These are phyloP conservation scores for Dusona sp. DNA, from an alignment of 2,888 invertebrate genomes.

Conservation along the genomic window DNA sequence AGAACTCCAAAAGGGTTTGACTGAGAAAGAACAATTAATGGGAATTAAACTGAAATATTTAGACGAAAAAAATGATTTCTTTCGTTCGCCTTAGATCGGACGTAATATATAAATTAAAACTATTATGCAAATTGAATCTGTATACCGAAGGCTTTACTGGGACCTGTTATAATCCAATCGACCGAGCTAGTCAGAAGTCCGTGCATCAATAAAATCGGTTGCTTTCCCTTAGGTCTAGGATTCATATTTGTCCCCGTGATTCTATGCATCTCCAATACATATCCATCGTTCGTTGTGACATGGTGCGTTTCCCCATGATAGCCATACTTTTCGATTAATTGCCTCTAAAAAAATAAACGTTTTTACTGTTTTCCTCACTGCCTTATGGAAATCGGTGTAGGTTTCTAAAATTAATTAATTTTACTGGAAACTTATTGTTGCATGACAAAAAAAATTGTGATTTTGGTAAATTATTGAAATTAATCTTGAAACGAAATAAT, in stretches of 20 bases:
- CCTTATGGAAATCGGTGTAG: background rate
- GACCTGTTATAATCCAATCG: constrained; percentile 91
- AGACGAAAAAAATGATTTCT: background rate
- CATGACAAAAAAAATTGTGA: background rate
- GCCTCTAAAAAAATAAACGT: constrained; percentile 77
- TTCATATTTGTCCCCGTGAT: constrained; percentile 87
- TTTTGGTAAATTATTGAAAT: background rate
- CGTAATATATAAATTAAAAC: background rate
- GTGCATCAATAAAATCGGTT: constrained; percentile 88
- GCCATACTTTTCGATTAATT: constrained; percentile 87
- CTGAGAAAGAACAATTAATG: too few relatives aligned
- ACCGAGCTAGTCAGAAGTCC: constrained; percentile 91
- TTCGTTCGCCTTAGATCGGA: background rate
- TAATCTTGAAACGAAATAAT: background rate
- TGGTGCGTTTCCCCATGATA: constrained; percentile 88
- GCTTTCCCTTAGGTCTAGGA: constrained; percentile 85
- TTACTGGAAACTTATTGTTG: background rate
- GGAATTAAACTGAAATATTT: too few relatives aligned
- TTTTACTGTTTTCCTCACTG: background rate
- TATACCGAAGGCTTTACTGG: constrained; percentile 88
- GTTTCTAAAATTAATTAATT: background rate
- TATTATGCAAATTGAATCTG: background rate
- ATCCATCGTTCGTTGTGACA: constrained; percentile 91
- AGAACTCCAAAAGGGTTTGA: too few relatives aligned
- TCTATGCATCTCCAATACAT: constrained; percentile 91